Evolutionary conservation across 2,888 invertebrate genomes (phyloP).

Genomic region (Cephus runcator): DNA sequence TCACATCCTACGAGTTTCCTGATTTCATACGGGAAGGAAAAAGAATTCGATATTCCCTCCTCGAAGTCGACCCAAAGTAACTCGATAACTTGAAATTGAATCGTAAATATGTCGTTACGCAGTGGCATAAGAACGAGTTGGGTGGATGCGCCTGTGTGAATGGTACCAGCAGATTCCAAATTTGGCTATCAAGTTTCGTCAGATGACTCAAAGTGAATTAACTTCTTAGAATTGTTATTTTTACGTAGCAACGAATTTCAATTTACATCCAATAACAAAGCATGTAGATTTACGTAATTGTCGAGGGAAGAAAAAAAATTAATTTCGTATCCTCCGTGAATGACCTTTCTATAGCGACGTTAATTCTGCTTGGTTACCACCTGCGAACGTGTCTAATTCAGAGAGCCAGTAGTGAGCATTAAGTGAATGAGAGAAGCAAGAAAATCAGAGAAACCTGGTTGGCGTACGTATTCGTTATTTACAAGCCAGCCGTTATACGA

Average conservation of each 20-base stretch:
- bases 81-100: not conserved
- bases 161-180: not conserved
- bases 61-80: not conserved
- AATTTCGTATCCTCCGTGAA: not conserved
- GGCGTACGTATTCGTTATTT: not conserved
- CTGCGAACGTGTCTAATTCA: not conserved
- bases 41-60: not conserved
- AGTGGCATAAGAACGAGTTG: not conserved
- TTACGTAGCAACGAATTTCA: not conserved
- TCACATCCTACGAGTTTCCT: not conserved
- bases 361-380: not conserved
- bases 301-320: not conserved
- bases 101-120: not conserved
- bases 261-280: not conserved
- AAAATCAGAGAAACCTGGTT: not conserved
- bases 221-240: not conserved
- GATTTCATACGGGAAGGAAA: not conserved
- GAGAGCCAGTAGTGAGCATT: not conserved
- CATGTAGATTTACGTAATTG: not conserved
- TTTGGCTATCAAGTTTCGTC: not conserved
- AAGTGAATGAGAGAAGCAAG: not conserved
- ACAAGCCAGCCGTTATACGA: not conserved
- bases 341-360: slow-evolving; percentile 16
- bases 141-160: not conserved
- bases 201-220: not conserved